Evolutionary conservation across 2,113 vertebrate genomes (phyloP).

Genomic region (Emydocephalus ijimae): DNA sequence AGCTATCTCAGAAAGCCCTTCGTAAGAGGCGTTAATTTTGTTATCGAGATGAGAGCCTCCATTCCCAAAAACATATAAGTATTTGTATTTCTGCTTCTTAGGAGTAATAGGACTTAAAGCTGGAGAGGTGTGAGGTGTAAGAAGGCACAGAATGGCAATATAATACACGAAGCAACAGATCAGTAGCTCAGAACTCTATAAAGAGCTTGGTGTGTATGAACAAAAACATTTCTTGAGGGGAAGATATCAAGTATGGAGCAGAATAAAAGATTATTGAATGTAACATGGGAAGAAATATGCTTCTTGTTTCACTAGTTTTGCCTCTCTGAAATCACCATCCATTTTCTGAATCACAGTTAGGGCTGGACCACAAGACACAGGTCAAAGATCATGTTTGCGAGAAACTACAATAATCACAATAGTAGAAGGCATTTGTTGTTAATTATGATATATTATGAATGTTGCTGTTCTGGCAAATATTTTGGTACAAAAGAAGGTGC

Average conservation of each 20-base stretch:
- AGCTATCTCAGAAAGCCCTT: neutral
- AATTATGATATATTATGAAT: neutral
- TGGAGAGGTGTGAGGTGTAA: neutral
- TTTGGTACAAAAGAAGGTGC: neutral
- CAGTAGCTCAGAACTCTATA: neutral
- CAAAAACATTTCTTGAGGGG: neutral
- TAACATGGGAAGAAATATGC: neutral
- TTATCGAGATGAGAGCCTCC: neutral
- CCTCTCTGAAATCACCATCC: neutral
- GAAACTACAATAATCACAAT: neutral
- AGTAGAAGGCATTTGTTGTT: neutral
- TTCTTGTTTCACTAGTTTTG: neutral
- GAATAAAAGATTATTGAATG: neutral
- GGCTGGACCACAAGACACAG: neutral
- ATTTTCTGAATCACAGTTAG: neutral
- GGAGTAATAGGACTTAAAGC: neutral
- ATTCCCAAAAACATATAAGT: neutral
- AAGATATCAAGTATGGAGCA: neutral
- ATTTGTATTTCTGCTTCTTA: neutral
- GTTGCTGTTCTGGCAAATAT: neutral
- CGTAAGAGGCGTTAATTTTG: neutral
- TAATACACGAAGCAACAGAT: neutral
- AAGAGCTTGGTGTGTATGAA: neutral
- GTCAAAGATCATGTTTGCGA: neutral
- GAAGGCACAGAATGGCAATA: neutral